Conservation (phyloP, 2,113 vertebrate genomes). For the Gopherus evgoodei region DNA sequence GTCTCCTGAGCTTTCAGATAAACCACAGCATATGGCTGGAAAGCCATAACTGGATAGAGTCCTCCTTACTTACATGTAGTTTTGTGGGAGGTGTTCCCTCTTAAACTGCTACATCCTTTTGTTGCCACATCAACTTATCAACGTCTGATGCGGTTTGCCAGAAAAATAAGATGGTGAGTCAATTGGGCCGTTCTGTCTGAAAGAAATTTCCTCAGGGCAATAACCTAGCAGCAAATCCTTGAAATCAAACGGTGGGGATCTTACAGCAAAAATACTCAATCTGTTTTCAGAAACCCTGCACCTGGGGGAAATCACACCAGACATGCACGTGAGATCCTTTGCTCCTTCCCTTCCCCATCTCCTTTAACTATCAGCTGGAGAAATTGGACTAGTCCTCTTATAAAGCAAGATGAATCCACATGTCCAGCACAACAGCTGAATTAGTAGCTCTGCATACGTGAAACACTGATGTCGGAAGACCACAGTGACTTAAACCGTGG, state of each 20-base stretch:
- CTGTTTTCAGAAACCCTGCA: no score
- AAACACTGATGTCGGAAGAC: not conserved
- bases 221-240: no score
- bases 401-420: not conserved
- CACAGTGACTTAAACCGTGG: not conserved
- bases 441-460: not conserved
- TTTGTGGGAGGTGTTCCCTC: not conserved
- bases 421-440: not conserved
- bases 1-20: not conserved
- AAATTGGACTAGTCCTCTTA: not conserved
- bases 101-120: not conserved
- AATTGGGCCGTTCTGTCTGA: not conserved
- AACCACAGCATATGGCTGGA: not conserved
- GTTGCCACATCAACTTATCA: not conserved
- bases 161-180: not conserved
- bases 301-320: no score
- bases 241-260: no score
- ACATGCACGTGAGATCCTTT: no score
- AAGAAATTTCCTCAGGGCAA: no score
- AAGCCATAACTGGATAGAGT: not conserved
- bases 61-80: not conserved
- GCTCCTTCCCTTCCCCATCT: no score
- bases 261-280: no score
- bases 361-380: not conserved
- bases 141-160: not conserved